Evolutionary conservation across 2,888 invertebrate species (phyloP), one percentile per base, ranked within the genome.

Genomic region (Cryptops parisi): DNA sequence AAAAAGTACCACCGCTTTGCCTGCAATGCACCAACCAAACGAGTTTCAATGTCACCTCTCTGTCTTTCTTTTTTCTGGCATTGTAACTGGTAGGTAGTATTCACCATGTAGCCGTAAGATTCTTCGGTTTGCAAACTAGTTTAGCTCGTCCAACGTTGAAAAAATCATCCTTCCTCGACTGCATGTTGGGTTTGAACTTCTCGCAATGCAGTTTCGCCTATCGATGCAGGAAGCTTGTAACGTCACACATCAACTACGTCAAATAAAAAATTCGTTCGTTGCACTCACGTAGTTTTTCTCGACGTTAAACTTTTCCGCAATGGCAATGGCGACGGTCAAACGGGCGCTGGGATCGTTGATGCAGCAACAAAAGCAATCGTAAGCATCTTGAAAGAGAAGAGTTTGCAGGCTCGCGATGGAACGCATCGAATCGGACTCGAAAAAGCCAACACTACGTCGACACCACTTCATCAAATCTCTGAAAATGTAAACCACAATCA

Each of bases 381-480:
- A 76, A 0, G 90, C 88, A 68, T 94, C 88, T 71, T 89, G 84
- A 44, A 89, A 78, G 1, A 87, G 78, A 6, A 60, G 54, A n/a
- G n/a, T n/a, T n/a, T n/a, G n/a, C n/a, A n/a, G n/a, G n/a, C n/a
- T n/a, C 38, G 60, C 60, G 5, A 60, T 63, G 1, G 64, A 60
- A 17, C 63, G 60, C 1, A 63, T 47, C 0, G 81, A 79, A 38
- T 76, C 76, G 0, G 84, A 78, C 56, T 83, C 78, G 67, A 85
- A 86, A 61, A 81, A 79, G 15, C 77, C 70, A 12, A 80, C 76
- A 3, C 88, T 79, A 64, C 96, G 75, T 3, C 78, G 74, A 64
- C 93, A 94, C 80, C 91, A 86, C 67, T 93, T 94, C 60, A 94
- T 79, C 47, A 96, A 75, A 74, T 96, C 96, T 60, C 94, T 78